Percentiles rank a stretch among this genome's conserved stretches.
phyloP scores from a whole-genome alignment of 2,797 vertebrate species.

The Distichodus sexfasciatus region DNA sequence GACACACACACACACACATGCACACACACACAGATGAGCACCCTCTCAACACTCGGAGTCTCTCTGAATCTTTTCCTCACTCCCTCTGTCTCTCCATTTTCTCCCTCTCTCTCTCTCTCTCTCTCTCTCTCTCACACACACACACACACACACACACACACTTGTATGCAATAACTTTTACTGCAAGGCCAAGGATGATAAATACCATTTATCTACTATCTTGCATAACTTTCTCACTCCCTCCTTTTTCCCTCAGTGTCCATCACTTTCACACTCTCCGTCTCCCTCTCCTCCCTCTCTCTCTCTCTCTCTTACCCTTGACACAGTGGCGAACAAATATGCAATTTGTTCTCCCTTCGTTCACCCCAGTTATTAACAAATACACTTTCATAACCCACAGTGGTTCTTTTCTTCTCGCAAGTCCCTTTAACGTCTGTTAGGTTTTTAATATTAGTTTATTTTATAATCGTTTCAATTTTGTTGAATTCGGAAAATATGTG shows the following conservation, averaged over 20 bases:
- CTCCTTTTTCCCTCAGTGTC: background rate
- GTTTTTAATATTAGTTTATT: no score
- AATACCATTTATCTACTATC: background rate
- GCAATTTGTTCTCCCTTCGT: no score
- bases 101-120: background rate
- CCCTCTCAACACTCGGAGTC: background rate
- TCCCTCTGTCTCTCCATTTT: background rate
- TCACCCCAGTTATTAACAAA: no score
- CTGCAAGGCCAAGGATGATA: background rate
- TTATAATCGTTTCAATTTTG: no score
- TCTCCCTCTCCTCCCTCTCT: background rate
- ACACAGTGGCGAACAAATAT: no score
- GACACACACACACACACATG: slow-evolving; percentile 27
- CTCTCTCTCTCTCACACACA: background rate
- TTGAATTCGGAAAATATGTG: no score
- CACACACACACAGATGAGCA: background rate
- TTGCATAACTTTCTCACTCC: background rate
- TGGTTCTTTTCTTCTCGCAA: no score
- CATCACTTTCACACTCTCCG: background rate
- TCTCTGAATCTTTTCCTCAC: background rate
- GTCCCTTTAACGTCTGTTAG: no score
- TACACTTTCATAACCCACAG: no score
- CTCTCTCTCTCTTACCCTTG: background rate
- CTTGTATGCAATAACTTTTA: background rate
- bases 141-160: background rate